Evolutionary conservation across 2,888 invertebrate species (phyloP).

Genomic region (Oscheius onirici): DNA sequence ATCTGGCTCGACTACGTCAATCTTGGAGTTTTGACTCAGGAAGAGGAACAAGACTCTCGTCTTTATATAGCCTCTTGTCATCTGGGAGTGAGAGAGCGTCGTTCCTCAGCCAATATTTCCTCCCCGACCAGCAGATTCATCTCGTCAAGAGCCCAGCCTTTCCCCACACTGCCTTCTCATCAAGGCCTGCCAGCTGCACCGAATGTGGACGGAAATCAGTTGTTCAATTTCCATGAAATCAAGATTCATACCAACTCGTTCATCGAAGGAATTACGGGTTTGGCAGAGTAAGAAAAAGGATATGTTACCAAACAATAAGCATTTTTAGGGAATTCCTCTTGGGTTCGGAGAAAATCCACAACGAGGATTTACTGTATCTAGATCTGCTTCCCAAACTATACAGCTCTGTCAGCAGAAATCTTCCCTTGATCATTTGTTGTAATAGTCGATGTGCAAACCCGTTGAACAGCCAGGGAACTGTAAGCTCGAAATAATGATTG

Average conservation of each 20-base stretch:
- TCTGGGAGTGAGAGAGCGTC: not conserved
- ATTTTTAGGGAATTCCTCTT: constrained; percentile 35
- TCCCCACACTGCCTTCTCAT: constrained; percentile 58
- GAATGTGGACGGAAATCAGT: constrained; percentile 35
- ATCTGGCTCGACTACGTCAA: constrained; percentile 66
- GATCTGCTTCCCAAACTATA: constrained; percentile 44
- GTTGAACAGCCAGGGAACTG: constrained; percentile 36
- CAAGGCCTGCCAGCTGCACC: constrained; percentile 51
- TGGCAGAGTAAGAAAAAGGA: constrained; percentile 47
- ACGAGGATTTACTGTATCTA: constrained; percentile 45
- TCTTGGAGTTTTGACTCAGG: constrained; percentile 38
- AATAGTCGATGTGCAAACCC: constrained; percentile 33
- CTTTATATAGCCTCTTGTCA: constrained; percentile 12
- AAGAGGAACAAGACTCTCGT: constrained; percentile 42
- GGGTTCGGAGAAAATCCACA: constrained; percentile 38
- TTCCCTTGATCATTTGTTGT: constrained; percentile 51
- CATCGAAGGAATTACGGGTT: constrained; percentile 42
- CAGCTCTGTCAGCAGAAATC: constrained; percentile 38
- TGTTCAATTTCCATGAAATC: constrained; percentile 44
- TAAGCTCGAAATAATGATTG: constrained; percentile 1
- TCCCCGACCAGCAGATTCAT: constrained; percentile 12
- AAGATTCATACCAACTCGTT: constrained; percentile 37
- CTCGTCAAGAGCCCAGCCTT: constrained; percentile 38
- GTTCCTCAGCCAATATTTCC: not conserved
- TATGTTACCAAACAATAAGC: too few relatives aligned